Conservation (phyloP, 2,797 vertebrate species). For the Acanthis flammea region DNA sequence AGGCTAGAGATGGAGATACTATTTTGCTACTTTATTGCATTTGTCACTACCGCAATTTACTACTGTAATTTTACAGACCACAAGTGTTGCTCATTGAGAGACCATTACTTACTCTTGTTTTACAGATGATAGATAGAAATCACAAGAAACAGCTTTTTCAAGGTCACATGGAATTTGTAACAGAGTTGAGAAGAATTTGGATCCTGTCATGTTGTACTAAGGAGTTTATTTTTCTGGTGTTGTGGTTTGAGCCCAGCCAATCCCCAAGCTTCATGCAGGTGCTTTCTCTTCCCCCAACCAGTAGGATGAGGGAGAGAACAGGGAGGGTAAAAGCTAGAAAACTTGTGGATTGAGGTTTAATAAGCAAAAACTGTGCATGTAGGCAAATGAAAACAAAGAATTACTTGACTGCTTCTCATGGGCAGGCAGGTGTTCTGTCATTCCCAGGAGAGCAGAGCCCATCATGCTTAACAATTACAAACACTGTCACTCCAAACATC, state of each 20-base stretch:
- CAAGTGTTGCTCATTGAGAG: background rate
- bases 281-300: background rate
- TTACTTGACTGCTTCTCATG: background rate
- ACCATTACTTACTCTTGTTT: background rate
- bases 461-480: background rate
- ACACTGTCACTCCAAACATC: background rate
- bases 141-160: background rate
- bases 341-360: background rate
- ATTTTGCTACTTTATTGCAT: background rate
- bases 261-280: background rate
- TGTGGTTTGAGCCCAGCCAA: background rate
- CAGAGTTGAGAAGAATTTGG: background rate
- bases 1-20: background rate
- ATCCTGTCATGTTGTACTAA: background rate
- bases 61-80: background rate
- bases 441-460: background rate
- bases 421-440: background rate
- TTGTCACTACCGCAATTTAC: background rate
- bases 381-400: background rate
- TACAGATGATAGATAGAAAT: background rate
- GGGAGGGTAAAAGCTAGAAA: background rate
- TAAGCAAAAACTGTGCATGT: background rate
- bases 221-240: background rate
- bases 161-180: background rate
- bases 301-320: background rate